Base-by-base conservation (phyloP, 2,888 invertebrate genomes). In the Andrena flavipes region DNA sequence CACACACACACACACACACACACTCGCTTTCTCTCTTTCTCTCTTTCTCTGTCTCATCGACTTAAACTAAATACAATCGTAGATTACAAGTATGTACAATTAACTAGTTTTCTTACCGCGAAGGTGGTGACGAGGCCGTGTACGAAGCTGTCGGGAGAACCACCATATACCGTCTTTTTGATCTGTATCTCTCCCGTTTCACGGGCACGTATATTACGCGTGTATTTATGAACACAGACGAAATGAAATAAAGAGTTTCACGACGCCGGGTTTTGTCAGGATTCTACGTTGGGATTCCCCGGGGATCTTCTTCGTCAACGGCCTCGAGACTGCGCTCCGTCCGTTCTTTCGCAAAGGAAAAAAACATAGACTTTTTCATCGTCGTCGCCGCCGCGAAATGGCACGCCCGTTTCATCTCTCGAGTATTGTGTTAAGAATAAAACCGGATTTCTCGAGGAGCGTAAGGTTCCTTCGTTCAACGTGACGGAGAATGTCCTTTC, bases 331-430 rank as follows among this genome's bases (percentile, higher is more conserved):
- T 42, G 69, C 62, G 54, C 54, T 71, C 59, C 82, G 56, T 80
- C 82, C 68, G 54, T 73, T 62, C 76, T 70, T 70, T 49, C 49
- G 20, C 54, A 29, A 60, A 67, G 80, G 59, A 79, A 67, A 42
- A 42, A 75, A 78, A 80, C 74, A 70, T 60, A 76, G 83, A 76
- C 71, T 69, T 76, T 42, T 56, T 56, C 56, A 26, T 56, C 56
- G 60, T 71, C 67, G 67, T 68, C 49, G 64, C 76, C 76, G 80
- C 84, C 77, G 87, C 82, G 86, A 89, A 90, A 90, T 90, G 91
- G 91, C 90, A 90, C 91, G 87, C 88, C 87, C 85, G 87, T 88
- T 88, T 84, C 87, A 29, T 82, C 75, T 82, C 80, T 75, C 80
- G 82, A 82, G 82, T 82, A 82, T 82, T 82, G 74, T 59, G 69